phyloP scores from a whole-genome alignment of 2,113 vertebrate species.

The Calonectris borealis region DNA sequence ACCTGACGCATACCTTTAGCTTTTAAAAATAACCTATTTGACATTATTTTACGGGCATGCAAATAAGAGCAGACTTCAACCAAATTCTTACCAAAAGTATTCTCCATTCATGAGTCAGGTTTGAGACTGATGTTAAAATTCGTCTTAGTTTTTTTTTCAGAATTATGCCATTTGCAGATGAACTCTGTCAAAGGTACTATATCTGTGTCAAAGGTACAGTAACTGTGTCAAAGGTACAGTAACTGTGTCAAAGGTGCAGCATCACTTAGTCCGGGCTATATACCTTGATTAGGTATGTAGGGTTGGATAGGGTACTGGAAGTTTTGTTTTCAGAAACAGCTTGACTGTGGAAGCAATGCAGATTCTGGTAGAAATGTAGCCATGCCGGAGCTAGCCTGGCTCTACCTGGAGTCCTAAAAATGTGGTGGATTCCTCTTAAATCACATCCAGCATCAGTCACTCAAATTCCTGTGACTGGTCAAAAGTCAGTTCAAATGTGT shows the following conservation, averaged over 20 bases:
- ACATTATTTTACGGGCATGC: neutral
- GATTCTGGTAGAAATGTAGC: neutral
- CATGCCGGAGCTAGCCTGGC: neutral
- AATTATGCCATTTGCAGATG: neutral
- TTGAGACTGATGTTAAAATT: neutral
- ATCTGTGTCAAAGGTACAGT: neutral
- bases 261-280: neutral
- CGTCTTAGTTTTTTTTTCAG: neutral
- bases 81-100: neutral
- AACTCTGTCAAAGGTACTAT: neutral
- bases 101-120: neutral
- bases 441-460: neutral
- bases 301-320: neutral
- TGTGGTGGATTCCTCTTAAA: neutral
- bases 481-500: neutral
- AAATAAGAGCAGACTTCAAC: neutral
- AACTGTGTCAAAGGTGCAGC: neutral
- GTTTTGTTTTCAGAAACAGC: neutral
- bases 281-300: neutral
- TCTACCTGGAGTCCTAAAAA: neutral
- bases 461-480: neutral
- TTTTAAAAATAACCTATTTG: neutral
- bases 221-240: neutral
- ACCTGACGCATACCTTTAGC: neutral
- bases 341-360: neutral